Evolutionary conservation across 2,888 invertebrate species (phyloP), one percentile per base, ranked within the genome.

Genomic region (Opisthograptis luteolata): DNA sequence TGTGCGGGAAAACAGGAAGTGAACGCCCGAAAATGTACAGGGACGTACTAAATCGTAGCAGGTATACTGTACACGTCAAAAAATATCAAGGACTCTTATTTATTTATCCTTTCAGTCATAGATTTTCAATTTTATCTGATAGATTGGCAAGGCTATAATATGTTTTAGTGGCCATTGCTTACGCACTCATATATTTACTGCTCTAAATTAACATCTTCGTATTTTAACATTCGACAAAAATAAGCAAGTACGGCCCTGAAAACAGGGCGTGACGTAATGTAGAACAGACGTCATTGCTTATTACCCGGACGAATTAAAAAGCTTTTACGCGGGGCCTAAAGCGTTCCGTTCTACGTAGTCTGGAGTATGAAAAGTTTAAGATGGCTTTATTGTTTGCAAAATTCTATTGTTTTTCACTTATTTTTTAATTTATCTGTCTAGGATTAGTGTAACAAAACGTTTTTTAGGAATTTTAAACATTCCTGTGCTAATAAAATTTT

Each of bases 201-300:
- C 51, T 62, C 45, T 34, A 40, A 51, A 54, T 14, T 25, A 35
- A 50, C 43, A 58, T 42, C 48, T 49, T 52, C 47, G 65, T 62
- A 64, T 73, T 67, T 65, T 72, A 76, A 76, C 73, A 69, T 60
- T 68, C 65, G 73, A 73, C 67, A 77, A 76, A 84, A 83, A 82
- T 81, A 82, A 76, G 72, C 73, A 73, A 87, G 75, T 87, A 73
- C 87, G 88, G 80, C 87, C 87, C 88, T 88, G 89, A 87, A 57
- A 84, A 80, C 67, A 68, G 75, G 84, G 83, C 79, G 83, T 89
- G 88, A 89, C 89, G 88, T 87, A 84, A 81, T 66, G 68, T 54
- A 44, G 55, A 68, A 64, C 37, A 62, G 72, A 87, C 89, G 89
- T 87, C 88, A 89, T 81, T 81, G 75, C 77, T 58, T 62, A 73